A percentile compares a stretch with the other conserved stretches of the same genome.
These are phyloP conservation scores for Bathybates hornii DNA, from an alignment of 2,113 vertebrate species.

Conservation along the genomic window DNA sequence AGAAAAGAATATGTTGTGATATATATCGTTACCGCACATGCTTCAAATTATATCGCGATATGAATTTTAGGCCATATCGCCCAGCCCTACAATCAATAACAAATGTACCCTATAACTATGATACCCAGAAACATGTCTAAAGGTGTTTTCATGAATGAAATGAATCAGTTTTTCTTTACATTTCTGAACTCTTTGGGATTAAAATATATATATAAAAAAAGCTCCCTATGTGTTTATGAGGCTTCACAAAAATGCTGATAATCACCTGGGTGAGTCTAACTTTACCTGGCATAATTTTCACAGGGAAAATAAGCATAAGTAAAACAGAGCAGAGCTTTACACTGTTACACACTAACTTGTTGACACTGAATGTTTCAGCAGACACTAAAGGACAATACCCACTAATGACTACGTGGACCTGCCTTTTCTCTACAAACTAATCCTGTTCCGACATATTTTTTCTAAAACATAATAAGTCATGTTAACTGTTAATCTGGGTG, in stretches of 20 bases:
- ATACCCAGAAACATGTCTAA: background rate
- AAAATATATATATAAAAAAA: background rate
- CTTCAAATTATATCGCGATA: no score
- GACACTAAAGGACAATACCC: background rate
- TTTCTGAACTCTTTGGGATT: background rate
- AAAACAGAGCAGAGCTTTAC: slow-evolving; percentile 5
- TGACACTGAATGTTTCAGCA: slow-evolving; percentile 17
- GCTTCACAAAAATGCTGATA: background rate
- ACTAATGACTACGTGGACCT: slow-evolving; percentile 1
- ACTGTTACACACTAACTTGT: slow-evolving; percentile 9
- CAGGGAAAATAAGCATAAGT: slow-evolving; percentile 16
- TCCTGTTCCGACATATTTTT: background rate
- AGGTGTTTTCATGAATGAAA: background rate
- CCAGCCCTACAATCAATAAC: background rate
- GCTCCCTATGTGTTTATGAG: background rate
- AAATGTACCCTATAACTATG: background rate
- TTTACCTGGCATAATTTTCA: slow-evolving; percentile 33
- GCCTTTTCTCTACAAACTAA: background rate
- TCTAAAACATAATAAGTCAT: background rate
- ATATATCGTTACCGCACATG: no score
- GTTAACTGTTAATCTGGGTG: background rate
- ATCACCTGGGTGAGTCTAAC: slow-evolving; percentile 23
- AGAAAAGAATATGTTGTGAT: no score
- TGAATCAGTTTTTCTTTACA: background rate
- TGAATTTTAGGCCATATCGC: no score